These are phyloP conservation scores for Campoletis sonorensis DNA, from an alignment of 1,140 invertebrate species.

Conservation along the genomic window DNA sequence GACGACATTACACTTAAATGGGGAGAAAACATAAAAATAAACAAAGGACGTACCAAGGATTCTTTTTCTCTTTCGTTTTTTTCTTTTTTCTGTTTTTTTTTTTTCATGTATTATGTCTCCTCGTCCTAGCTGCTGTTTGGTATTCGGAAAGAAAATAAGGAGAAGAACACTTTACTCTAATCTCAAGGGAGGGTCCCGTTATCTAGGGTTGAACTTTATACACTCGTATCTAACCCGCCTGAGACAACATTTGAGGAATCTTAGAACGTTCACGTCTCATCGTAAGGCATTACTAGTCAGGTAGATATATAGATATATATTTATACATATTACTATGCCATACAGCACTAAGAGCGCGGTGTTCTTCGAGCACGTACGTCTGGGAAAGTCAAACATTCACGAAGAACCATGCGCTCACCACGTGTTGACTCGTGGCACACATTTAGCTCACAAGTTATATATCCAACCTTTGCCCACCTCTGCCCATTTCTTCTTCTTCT, in stretches of 20 bases:
- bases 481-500: conserved; percentile 4
- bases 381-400: conserved; percentile 76
- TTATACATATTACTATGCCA: conserved; percentile 17
- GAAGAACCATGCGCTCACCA: conserved; percentile 63
- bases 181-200: conserved; percentile 58
- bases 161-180: conserved; percentile 32
- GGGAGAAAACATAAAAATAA: conserved; percentile 14
- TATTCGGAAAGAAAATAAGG: background rate
- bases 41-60: background rate
- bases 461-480: conserved; percentile 40
- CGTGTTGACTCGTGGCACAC: conserved; percentile 73
- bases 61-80: background rate
- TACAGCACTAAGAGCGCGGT: conserved; percentile 53
- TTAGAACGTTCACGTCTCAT: conserved; percentile 57
- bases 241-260: conserved; percentile 70
- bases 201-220: conserved; percentile 61
- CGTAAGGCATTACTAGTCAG: conserved; percentile 31
- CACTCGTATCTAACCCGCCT: conserved; percentile 69
- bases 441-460: conserved; percentile 66
- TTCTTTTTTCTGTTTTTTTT: too few relatives aligned
- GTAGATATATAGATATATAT: conserved; percentile 58
- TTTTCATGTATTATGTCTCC: background rate
- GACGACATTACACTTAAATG: background rate
- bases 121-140: conserved; percentile 10
- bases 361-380: conserved; percentile 59